phyloP scores from a whole-genome alignment of 2,797 vertebrate species.

The Gallinago stenura region DNA sequence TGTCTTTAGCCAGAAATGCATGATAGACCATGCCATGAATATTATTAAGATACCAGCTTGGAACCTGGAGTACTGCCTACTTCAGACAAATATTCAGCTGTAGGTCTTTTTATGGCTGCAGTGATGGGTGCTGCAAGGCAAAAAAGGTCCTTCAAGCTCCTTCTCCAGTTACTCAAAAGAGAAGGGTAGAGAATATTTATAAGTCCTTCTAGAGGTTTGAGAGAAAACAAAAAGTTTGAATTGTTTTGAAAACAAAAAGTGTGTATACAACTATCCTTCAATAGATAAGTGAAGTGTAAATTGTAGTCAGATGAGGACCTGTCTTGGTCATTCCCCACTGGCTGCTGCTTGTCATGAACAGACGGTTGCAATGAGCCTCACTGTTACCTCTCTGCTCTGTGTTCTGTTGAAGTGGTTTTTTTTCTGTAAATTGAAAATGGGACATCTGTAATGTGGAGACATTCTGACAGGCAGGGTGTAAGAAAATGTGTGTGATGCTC shows the following conservation, averaged over 20 bases:
- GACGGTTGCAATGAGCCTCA: neutral
- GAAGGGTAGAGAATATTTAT: neutral
- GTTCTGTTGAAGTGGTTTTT: neutral
- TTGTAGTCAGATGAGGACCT: neutral
- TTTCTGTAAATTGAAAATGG: neutral
- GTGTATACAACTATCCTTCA: neutral
- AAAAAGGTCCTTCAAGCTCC: neutral
- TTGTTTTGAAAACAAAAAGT: neutral
- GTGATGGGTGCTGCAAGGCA: neutral
- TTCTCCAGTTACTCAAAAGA: neutral
- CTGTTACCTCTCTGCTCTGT: neutral
- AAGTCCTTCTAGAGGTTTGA: neutral
- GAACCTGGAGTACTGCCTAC: neutral
- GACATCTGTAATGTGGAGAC: neutral
- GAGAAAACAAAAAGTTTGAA: neutral
- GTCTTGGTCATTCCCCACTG: neutral
- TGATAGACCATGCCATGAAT: neutral
- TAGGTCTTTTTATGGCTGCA: neutral
- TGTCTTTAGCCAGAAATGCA: neutral
- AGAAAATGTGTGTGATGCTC: neutral
- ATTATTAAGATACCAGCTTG: neutral
- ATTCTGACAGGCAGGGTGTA: neutral
- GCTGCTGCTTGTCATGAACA: neutral
- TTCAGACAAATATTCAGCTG: neutral
- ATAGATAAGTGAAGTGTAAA: neutral